Evolutionary conservation across 2,888 invertebrate species (phyloP), one percentile per base, ranked within the genome.

Genomic region (Anorthoa munda): DNA sequence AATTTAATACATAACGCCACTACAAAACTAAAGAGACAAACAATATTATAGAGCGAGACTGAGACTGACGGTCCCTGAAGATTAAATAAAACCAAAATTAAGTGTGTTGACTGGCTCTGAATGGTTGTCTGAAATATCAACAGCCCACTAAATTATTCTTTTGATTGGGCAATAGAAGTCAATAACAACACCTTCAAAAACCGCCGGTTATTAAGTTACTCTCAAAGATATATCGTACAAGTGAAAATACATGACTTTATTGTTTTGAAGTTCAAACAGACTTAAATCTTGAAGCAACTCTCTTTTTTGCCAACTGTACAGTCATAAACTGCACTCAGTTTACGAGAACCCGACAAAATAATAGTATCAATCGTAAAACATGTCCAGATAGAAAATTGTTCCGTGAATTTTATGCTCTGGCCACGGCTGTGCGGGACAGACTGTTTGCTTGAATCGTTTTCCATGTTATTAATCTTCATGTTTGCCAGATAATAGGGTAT

Each of bases 271-370:
- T 21, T 61, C 5, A 53, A 51, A 51, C 9, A 17, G 15, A 61
- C 13, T 48, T 18, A 46, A 5, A 58, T 21, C 17, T 17, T 13
- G 4, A 1, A 23, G 11, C 53, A 39, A 5, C 39, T 39, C 7
- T 39, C 39, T 68, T 39, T 39, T 76, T 26, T 26, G 46, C 26
- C 46, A 15, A 64, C 72, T 72, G 78, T 88, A 82, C 82, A 84
- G 78, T 85, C 88, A 87, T 91, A 91, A 91, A 91, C 80, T 90
- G 88, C 85, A 89, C 82, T 86, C 75, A 79, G 78, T 90, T 90
- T 90, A 91, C 88, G 88, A 90, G 78, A 86, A 77, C 82, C 83
- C 85, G 84, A 81, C 85, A 87, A 88, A 88, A 91, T 89, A 88
- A 90, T 89, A 82, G 88, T 87, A 86, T 87, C 82, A 87, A 89